Conservation (phyloP, 1,140 invertebrate genomes). For the Scaptomyza pallida region DNA sequence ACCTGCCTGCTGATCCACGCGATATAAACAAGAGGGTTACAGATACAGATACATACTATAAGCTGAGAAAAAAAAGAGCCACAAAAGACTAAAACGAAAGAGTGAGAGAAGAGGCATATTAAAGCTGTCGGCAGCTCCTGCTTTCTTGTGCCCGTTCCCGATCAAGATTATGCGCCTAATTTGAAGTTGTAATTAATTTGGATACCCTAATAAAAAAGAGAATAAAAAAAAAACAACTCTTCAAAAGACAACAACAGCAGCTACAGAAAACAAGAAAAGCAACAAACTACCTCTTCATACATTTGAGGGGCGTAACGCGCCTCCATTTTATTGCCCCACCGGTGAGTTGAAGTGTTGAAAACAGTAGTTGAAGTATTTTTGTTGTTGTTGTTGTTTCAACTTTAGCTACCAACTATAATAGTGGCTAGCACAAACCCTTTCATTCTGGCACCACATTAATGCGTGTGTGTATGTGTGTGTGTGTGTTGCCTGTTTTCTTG, state of each 20-base stretch:
- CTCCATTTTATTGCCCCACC: constrained; percentile 78
- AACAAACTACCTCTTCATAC: constrained; percentile 13
- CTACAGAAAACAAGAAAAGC: constrained; percentile 33
- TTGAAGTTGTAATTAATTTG: constrained; percentile 82
- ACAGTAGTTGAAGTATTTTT: constrained; percentile 79
- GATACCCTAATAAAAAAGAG: constrained; percentile 77
- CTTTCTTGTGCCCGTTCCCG: constrained; percentile 36
- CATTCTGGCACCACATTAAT: background rate
- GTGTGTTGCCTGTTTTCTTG: constrained; percentile 72
- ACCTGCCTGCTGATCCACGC: constrained; percentile 69
- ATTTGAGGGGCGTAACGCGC: constrained; percentile 58
- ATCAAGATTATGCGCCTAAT: constrained; percentile 79
- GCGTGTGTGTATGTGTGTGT: constrained; percentile 24
- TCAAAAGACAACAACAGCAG: constrained; percentile 14
- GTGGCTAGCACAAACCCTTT: constrained; percentile 57
- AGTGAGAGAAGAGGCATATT: constrained; percentile 25
- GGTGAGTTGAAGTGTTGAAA: constrained; percentile 80
- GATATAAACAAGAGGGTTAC: constrained; percentile 56
- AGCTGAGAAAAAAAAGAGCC: constrained; percentile 1
- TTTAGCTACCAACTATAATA: constrained; percentile 33
- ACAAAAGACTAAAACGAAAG: constrained; percentile 2
- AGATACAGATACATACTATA: constrained; percentile 32
- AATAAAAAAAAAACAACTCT: constrained; percentile 41
- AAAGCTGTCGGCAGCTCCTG: constrained; percentile 48
- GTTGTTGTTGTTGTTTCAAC: too few relatives aligned